Conservation (phyloP, 2,888 invertebrate species). For the Phorcus lineatus region DNA sequence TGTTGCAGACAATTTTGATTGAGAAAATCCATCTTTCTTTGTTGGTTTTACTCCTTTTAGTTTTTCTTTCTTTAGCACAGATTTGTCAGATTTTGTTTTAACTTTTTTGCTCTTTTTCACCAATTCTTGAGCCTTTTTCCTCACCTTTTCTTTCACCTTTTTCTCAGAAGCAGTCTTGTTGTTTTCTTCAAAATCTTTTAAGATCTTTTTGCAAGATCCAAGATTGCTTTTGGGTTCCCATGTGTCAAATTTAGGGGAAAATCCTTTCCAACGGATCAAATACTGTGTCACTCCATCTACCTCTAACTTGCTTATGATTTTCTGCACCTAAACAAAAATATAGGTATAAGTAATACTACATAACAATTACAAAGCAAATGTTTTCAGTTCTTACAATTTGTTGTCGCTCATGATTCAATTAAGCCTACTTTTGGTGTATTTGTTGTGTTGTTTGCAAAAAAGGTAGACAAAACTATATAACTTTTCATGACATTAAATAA, state of each 20-base stretch:
- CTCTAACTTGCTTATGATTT: conserved; percentile 50
- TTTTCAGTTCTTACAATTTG: too few relatives aligned
- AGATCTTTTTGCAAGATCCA: conserved; percentile 47
- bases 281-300: conserved; percentile 48
- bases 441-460: too few relatives aligned
- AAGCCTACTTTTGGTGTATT: too few relatives aligned
- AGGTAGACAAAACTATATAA: too few relatives aligned
- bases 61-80: neutral
- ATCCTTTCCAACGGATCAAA: conserved; percentile 67
- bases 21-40: neutral
- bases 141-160: conserved; percentile 15
- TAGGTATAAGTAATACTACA: conserved; percentile 21
- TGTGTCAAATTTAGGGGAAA: conserved; percentile 59
- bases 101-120: conserved; percentile 41
- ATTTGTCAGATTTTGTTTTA: neutral
- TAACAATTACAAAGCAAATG: conserved; percentile 39
- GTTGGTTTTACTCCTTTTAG: too few relatives aligned
- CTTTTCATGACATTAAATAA: too few relatives aligned
- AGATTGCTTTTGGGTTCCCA: conserved; percentile 68
- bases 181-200: conserved; percentile 49
- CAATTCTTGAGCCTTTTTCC: conserved; percentile 35
- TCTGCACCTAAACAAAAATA: conserved; percentile 53
- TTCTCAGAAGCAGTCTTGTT: conserved; percentile 21
- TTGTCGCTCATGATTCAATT: too few relatives aligned
- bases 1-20: neutral